Conservation (phyloP, 2,888 invertebrate species). For the Tetranychus piercei region DNA sequence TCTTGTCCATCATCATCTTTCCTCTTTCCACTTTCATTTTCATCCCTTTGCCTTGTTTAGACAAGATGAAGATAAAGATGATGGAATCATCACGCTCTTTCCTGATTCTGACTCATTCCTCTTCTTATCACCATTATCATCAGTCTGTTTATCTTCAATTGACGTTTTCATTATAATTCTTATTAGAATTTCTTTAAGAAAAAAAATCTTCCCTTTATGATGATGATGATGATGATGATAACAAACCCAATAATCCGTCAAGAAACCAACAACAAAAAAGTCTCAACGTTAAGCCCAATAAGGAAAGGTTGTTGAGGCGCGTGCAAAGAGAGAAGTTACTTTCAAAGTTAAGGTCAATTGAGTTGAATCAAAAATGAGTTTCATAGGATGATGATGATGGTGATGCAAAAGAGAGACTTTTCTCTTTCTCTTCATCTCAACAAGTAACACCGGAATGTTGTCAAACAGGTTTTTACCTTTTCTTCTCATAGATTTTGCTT, state of each 20-base stretch:
- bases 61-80: background rate
- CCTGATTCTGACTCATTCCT: background rate
- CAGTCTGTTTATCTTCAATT: background rate
- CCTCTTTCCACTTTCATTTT: slow-evolving; percentile 7
- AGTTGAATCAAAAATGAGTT: background rate
- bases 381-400: background rate
- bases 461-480: background rate
- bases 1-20: background rate
- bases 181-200: background rate
- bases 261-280: background rate
- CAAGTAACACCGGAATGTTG: background rate
- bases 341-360: background rate
- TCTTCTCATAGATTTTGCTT: background rate
- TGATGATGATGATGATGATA: background rate
- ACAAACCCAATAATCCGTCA: slow-evolving; percentile 1
- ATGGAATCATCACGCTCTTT: background rate
- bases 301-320: background rate
- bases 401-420: background rate
- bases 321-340: background rate
- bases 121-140: background rate
- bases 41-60: background rate
- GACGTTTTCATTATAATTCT: background rate
- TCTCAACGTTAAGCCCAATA: background rate
- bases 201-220: background rate
- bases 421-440: background rate